phyloP scores from a whole-genome alignment of 1,140 invertebrate genomes.

The Triops cancriformis region DNA sequence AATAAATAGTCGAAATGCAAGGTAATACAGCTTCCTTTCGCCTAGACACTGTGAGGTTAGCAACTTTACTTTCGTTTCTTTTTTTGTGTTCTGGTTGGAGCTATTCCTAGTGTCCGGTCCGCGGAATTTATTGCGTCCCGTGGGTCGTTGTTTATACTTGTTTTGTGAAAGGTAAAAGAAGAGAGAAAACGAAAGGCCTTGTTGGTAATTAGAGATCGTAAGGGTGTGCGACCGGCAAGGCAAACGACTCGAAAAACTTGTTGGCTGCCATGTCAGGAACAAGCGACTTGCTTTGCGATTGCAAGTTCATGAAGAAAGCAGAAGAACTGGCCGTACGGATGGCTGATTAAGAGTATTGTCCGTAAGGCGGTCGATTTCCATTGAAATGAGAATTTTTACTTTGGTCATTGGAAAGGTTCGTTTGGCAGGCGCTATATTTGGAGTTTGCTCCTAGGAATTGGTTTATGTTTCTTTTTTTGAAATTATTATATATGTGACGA shows the following conservation, averaged over 20 bases:
- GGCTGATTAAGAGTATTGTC: too few relatives aligned
- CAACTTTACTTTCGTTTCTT: background rate
- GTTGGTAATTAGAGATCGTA: background rate
- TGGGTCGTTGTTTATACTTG: background rate
- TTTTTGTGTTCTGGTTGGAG: background rate
- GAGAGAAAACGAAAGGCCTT: background rate
- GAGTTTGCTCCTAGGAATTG: too few relatives aligned
- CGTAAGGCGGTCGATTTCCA: too few relatives aligned
- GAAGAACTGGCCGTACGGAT: background rate
- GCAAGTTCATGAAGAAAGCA: background rate
- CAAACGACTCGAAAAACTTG: background rate
- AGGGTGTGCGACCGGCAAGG: slow-evolving; percentile 2
- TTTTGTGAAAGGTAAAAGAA: background rate
- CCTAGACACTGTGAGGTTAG: background rate
- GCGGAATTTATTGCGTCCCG: background rate
- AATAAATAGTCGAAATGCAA: background rate
- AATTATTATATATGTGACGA: too few relatives aligned
- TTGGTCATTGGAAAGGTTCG: too few relatives aligned
- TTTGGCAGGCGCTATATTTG: too few relatives aligned
- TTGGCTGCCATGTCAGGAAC: background rate
- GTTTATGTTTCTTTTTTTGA: too few relatives aligned
- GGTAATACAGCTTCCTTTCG: background rate
- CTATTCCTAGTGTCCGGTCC: background rate
- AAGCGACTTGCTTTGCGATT: background rate
- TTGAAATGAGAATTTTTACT: too few relatives aligned